These are phyloP conservation scores for Megaceryle maxima DNA, from an alignment of 2,113 vertebrate genomes.

Conservation along the genomic window DNA sequence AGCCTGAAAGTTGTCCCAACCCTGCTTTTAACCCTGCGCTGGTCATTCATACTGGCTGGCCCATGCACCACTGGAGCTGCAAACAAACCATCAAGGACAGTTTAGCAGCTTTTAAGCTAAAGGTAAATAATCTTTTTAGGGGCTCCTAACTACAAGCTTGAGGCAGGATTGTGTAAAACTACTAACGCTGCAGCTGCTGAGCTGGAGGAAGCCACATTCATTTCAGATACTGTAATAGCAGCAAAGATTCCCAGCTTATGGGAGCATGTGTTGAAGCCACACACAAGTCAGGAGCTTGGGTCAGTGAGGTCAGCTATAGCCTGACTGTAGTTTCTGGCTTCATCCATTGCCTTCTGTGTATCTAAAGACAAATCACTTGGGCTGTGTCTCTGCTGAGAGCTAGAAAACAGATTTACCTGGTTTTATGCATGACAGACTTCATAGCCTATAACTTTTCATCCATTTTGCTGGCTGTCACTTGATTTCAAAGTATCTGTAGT, in stretches of 20 bases:
- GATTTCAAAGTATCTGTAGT: background rate
- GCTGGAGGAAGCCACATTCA: background rate
- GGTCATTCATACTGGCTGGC: background rate
- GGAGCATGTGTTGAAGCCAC: background rate
- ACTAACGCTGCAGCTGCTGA: background rate
- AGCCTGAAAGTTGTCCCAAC: background rate
- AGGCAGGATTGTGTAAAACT: background rate
- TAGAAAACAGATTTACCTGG: background rate
- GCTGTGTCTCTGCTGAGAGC: background rate
- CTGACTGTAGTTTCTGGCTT: background rate
- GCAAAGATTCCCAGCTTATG: background rate
- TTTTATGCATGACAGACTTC: background rate
- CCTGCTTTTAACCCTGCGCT: background rate
- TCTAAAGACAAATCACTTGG: background rate
- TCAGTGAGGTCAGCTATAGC: background rate
- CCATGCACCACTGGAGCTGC: background rate
- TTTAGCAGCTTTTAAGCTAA: background rate
- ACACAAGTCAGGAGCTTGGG: background rate
- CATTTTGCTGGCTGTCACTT: background rate
- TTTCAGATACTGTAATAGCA: background rate
- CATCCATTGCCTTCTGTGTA: background rate
- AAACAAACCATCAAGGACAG: background rate
- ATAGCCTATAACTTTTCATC: background rate
- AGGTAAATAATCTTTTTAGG: background rate
- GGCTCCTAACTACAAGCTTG: rapidly evolving